Conservation (phyloP, 2,797 vertebrate species). For the Yasuhikotakia modesta region DNA sequence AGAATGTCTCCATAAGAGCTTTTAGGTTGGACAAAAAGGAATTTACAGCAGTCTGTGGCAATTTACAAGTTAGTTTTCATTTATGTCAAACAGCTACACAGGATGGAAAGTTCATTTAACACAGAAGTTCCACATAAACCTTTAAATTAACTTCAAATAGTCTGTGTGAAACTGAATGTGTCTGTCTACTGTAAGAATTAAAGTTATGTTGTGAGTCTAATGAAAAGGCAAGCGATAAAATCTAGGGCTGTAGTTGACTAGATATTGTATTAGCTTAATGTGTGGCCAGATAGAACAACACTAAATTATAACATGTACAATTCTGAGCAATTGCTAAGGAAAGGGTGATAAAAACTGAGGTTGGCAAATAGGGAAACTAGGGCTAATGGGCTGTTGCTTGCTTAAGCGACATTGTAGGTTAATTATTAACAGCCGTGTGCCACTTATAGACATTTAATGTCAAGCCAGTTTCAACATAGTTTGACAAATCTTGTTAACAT, state of each 20-base stretch:
- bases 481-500: not conserved
- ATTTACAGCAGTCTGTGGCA: slow-evolving; percentile 18
- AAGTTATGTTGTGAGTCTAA: not conserved
- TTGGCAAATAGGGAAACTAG: not conserved
- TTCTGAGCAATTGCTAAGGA: not conserved
- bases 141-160: slow-evolving; percentile 14
- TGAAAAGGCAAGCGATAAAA: not conserved
- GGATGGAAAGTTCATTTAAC: slow-evolving; percentile 25
- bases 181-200: not conserved
- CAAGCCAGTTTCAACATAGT: not conserved
- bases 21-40: slow-evolving; percentile 29
- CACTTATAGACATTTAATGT: not conserved
- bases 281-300: not conserved
- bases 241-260: not conserved
- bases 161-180: slow-evolving; percentile 34
- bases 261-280: too few species aligned
- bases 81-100: slow-evolving; percentile 18
- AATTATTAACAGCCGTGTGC: slow-evolving; percentile 2
- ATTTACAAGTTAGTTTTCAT: slow-evolving; percentile 25
- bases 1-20: not conserved
- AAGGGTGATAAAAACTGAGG: not conserved
- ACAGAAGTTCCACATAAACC: slow-evolving; percentile 44
- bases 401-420: not conserved
- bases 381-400: not conserved
- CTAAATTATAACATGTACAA: not conserved